phyloP scores from a whole-genome alignment of 2,797 vertebrate species.

The Cirrhinus molitorella region DNA sequence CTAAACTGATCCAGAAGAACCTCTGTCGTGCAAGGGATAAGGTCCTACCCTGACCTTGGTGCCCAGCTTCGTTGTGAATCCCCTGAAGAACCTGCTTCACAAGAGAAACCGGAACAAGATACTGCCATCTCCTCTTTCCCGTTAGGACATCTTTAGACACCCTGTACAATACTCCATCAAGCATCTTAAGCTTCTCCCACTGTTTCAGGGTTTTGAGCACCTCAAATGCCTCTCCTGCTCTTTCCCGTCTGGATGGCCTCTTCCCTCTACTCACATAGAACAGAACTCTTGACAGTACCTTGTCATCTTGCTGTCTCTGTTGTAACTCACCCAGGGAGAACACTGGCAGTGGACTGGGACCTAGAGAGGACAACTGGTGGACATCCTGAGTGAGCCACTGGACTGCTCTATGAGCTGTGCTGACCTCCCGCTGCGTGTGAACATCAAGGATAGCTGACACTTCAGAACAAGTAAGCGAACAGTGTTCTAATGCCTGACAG shows the following conservation, averaged over 20 bases:
- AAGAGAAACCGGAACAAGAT: not conserved
- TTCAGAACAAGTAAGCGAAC: not conserved
- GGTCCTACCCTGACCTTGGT: conserved; percentile 16
- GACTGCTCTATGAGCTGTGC: no score
- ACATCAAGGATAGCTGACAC: not conserved
- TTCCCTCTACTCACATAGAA: not conserved
- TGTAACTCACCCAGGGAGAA: conserved; percentile 1
- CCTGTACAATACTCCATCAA: no score
- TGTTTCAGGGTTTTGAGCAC: not conserved
- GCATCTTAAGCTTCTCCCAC: no score
- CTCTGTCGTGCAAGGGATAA: conserved; percentile 10
- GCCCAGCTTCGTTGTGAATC: conserved; percentile 12
- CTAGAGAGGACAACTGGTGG: no score
- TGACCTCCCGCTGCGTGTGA: no score
- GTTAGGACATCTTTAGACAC: not conserved
- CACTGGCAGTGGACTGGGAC: not conserved
- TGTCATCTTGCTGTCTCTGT: conserved; percentile 35
- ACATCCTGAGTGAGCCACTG: no score
- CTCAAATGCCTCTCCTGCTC: not conserved
- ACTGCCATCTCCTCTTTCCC: not conserved
- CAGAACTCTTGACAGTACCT: conserved; percentile 17
- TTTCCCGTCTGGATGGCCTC: conserved; percentile 18
- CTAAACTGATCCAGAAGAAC: conserved; percentile 25
- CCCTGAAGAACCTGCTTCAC: not conserved
- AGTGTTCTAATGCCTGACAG: not conserved